Evolutionary conservation across 2,113 vertebrate genomes (phyloP).

Genomic region (Pogonocichla stellata): DNA sequence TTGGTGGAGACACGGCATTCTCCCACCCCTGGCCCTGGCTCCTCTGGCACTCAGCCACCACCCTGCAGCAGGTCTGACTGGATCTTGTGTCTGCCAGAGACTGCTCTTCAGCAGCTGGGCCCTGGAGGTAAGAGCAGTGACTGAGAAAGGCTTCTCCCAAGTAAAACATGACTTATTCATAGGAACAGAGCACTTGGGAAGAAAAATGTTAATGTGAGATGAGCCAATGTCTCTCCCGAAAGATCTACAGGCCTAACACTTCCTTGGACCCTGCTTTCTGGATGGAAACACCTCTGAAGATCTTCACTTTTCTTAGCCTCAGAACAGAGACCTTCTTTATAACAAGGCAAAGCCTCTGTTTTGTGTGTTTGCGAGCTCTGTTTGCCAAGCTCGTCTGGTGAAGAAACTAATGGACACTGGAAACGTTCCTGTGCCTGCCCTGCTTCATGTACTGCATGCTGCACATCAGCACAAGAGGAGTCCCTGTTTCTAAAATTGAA

Average conservation of each 20-base stretch:
- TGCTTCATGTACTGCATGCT: background rate
- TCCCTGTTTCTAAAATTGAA: constrained; percentile 34
- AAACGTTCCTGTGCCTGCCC: background rate
- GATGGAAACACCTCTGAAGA: background rate
- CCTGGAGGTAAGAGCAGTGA: background rate
- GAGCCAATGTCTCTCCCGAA: background rate
- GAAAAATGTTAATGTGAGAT: background rate
- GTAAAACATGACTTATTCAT: background rate
- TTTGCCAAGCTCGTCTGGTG: background rate
- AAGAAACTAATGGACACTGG: background rate
- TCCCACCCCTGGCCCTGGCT: background rate
- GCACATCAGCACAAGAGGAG: background rate
- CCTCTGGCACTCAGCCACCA: background rate
- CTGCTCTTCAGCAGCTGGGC: background rate
- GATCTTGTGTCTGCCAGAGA: background rate
- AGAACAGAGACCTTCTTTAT: background rate
- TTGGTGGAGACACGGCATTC: fast-evolving
- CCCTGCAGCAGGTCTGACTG: background rate
- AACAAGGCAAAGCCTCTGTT: background rate
- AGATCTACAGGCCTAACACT: background rate
- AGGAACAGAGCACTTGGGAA: background rate
- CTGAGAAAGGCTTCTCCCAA: background rate
- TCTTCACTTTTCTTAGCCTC: background rate
- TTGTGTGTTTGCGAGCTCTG: background rate
- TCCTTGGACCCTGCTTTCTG: background rate